phyloP scores from a whole-genome alignment of 2,113 vertebrate genomes.

The Leptocoma aspasia region DNA sequence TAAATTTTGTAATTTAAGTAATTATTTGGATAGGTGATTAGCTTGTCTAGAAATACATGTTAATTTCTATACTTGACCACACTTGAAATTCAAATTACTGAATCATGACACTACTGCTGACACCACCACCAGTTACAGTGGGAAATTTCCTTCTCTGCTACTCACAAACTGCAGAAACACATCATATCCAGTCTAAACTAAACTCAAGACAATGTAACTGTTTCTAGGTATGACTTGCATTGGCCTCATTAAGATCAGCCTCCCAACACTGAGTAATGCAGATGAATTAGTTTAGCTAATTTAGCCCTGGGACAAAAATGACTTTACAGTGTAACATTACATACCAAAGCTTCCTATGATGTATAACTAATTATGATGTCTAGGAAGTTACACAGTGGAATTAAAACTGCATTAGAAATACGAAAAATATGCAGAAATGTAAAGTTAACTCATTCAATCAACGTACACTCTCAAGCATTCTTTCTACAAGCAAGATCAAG shows the following conservation, averaged over 20 bases:
- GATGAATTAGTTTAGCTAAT: conserved; percentile 27
- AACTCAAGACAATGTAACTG: neutral
- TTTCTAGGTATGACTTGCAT: neutral
- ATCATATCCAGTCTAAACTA: neutral
- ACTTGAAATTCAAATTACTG: conserved; percentile 15
- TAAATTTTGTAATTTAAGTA: neutral
- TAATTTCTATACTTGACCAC: neutral
- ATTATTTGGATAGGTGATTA: neutral
- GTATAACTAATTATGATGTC: neutral
- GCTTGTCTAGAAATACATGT: neutral
- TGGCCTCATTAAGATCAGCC: neutral
- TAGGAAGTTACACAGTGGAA: neutral
- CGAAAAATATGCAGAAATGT: conserved; percentile 16
- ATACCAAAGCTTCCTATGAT: conserved; percentile 33
- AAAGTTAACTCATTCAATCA: neutral
- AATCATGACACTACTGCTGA: neutral
- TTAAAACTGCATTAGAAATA: conserved; percentile 11
- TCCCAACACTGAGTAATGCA: conserved; percentile 16
- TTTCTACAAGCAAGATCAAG: neutral
- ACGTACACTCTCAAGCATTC: neutral
- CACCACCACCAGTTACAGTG: accelerated
- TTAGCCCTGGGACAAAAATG: conserved; percentile 30
- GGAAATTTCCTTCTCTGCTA: neutral
- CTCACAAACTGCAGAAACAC: neutral
- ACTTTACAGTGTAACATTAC: neutral